A percentile compares a stretch with the other conserved stretches of the same genome.
Evolutionary conservation across 2,888 invertebrate genomes (phyloP).

Genomic region (Hypsopygia costalis): DNA sequence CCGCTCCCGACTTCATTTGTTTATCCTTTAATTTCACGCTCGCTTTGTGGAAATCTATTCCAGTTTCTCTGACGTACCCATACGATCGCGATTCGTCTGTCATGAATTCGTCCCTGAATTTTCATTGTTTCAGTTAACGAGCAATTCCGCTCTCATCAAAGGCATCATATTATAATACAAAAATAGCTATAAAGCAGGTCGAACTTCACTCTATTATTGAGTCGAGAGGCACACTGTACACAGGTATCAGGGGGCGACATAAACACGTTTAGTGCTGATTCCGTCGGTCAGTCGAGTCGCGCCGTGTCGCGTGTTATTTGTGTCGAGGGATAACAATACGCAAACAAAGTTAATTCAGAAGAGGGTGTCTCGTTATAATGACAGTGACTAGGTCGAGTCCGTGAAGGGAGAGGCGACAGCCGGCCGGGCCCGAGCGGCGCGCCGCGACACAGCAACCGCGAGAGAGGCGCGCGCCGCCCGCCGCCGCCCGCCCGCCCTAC

Average conservation of each 20-base stretch:
- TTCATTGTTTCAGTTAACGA: constrained; percentile 55
- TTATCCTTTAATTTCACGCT: constrained; percentile 78
- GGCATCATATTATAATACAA: constrained; percentile 20
- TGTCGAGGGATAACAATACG: constrained; percentile 50
- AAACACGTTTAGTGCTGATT: constrained; percentile 5
- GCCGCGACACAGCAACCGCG: constrained; percentile 26
- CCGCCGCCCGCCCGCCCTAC: constrained; percentile 30
- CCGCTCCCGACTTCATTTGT: constrained; percentile 71
- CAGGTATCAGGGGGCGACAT: constrained; percentile 4
- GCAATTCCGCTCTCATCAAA: constrained; percentile 33
- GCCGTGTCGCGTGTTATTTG: constrained; percentile 36
- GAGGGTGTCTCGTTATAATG: constrained; percentile 50
- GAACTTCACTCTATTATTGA: not conserved
- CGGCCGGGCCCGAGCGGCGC: constrained; percentile 17
- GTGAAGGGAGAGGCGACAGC: constrained; percentile 20
- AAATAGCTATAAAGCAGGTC: constrained; percentile 5
- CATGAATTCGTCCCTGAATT: constrained; percentile 52
- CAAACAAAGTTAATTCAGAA: constrained; percentile 68
- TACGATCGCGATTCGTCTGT: constrained; percentile 63
- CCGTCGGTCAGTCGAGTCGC: constrained; percentile 8
- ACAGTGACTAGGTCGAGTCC: constrained; percentile 28
- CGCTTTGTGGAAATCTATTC: constrained; percentile 68
- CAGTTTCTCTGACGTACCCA: constrained; percentile 68
- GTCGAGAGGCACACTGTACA: constrained; percentile 3
- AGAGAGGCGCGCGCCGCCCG: constrained; percentile 32